Percentiles rank a stretch among this genome's conserved stretches.
These are phyloP conservation scores for Ornithoptera alexandrae DNA, from an alignment of 2,888 invertebrate genomes.

Conservation along the genomic window DNA sequence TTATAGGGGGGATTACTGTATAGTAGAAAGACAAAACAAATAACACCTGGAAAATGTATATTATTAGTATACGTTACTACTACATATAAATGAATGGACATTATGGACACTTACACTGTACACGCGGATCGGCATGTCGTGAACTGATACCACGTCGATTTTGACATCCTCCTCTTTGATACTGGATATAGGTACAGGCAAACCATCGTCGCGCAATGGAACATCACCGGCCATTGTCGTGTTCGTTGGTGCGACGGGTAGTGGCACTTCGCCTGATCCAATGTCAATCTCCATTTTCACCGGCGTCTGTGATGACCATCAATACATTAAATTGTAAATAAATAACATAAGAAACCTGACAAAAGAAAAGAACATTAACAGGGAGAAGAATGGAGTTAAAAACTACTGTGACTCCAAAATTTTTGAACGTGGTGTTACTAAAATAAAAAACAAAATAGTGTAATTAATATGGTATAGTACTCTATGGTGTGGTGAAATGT, in stretches of 20 bases:
- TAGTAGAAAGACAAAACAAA: too few species aligned
- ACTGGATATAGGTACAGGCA: constrained; percentile 65
- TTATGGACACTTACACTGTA: constrained; percentile 54
- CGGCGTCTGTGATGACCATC: constrained; percentile 34
- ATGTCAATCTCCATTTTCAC: constrained; percentile 54
- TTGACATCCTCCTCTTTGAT: constrained; percentile 71
- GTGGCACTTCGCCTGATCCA: constrained; percentile 41
- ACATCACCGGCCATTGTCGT: neutral
- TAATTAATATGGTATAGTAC: too few species aligned
- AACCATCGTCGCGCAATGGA: constrained; percentile 27
- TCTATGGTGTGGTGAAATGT: too few species aligned
- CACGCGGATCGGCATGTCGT: constrained; percentile 54
- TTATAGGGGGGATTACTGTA: too few species aligned
- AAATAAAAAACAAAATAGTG: too few species aligned
- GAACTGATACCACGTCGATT: constrained; percentile 54
- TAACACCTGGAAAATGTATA: too few species aligned
- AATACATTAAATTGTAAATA: neutral
- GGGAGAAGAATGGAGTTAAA: too few species aligned
- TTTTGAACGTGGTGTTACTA: too few species aligned
- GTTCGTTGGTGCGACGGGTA: constrained; percentile 29
- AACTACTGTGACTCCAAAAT: too few species aligned
- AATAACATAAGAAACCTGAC: neutral
- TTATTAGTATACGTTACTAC: too few species aligned
- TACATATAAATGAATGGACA: neutral
- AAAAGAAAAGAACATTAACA: neutral